phyloP scores from a whole-genome alignment of 2,113 vertebrate species.

The Colistium nudipinnis region DNA sequence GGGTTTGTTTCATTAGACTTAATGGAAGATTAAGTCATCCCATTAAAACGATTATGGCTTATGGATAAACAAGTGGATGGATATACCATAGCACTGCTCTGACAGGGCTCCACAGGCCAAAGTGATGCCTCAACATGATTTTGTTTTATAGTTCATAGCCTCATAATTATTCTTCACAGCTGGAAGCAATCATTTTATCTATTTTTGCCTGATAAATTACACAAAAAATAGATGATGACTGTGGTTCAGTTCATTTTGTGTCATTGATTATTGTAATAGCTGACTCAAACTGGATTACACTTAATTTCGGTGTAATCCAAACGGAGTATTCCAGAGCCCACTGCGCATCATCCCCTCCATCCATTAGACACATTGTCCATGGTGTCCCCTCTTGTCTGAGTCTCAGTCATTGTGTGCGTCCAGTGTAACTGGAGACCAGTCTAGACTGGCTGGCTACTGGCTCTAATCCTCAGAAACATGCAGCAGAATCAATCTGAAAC shows the following conservation, averaged over 20 bases:
- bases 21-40: no score
- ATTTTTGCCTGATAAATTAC: neutral
- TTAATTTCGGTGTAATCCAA: neutral
- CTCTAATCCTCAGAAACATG: conserved; percentile 94
- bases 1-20: no score
- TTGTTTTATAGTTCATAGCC: neutral
- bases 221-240: no score
- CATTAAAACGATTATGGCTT: no score
- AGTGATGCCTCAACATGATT: neutral
- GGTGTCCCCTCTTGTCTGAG: conserved; percentile 57
- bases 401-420: conserved; percentile 87
- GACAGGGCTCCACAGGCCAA: neutral
- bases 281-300: no score
- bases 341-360: neutral
- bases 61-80: no score
- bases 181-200: neutral
- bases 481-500: conserved; percentile 94
- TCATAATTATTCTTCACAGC: neutral
- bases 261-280: no score
- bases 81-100: no score
- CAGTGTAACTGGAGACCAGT: conserved; percentile 93
- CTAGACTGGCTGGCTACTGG: conserved; percentile 95
- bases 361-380: conserved; percentile 58
- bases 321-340: neutral
- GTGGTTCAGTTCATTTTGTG: no score